Base-by-base conservation (phyloP, 2,113 vertebrate species). In the Myiagra hebetior region DNA sequence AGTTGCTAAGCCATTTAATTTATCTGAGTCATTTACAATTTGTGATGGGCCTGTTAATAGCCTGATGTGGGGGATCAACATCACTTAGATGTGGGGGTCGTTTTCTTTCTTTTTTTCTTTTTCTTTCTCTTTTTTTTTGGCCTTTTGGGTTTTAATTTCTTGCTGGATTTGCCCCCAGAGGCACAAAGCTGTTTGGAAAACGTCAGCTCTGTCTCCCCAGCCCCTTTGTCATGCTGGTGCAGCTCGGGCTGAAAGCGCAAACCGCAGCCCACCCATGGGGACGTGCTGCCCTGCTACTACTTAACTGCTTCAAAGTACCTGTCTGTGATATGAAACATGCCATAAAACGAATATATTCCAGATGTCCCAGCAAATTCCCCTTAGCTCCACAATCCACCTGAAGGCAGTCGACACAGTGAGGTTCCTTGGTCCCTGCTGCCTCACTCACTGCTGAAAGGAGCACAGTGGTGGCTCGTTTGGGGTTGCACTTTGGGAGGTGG, bases 241-340 rank as follows among this genome's bases (percentile, higher is more conserved):
- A 63, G 96, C 91, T 85, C 15, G 90, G 96, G 97, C 97, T 98
- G 97, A 98, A 98, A 98, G 97, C 68, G 1, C 87, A 85, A 95
- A 96, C 93, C 78, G 8, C 97, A 97, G 98, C 89, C 98, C 98
- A 98, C 98, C 98, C 98, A 98, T 95, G 95, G 98, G 97, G 97
- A 93, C 76, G 44, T 87, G 95, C 93, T 7, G 91, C 87, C 94
- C 88, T 85, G 96, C 96, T 97, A 91, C 97, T 68, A 93, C 96
- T 96, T 95, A 91, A 94, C 97, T 76, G 94, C 97, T 95, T 97
- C 97, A 96, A 97, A 98, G 97, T 97, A 98, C 98, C 98, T 98
- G 98, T 90, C 85, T 47, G 92, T 95, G 97, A 98, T 96, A 95
- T 92, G 97, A 97, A 98, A 97, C 97, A 98, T 96, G 93, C 97